Evolutionary conservation across 2,113 vertebrate genomes (phyloP), one percentile per base, ranked within the genome.

Genomic region (Microtus montanus): DNA sequence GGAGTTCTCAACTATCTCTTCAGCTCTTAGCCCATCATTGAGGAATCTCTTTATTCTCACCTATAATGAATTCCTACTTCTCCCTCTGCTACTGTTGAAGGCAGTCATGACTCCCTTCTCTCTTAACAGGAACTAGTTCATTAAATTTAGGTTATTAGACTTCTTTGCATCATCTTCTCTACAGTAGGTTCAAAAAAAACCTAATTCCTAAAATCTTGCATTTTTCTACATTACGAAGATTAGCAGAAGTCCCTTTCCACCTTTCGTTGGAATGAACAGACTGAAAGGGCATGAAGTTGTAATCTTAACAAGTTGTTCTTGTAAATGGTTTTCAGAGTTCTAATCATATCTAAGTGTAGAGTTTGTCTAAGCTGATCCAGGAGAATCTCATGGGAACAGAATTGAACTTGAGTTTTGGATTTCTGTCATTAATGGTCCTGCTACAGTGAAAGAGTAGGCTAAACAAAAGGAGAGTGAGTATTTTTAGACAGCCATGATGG

Each of bases 371-470:
- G 0, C 52, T 75, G 85, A 93, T 79, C 38, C 24, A 90, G 24
- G 4, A 88, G 15, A 73, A 79, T 84, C 20, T 74, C 73, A 87
- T 64, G 14, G 74, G n/a, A 90, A n/a, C 73, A 74, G 33, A 94
- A 74, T 70, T 77, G 70, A 89, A 89, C 33, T 89, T 90, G 49
- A 80, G 41, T 71, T 80, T 92, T 28, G 28, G 26, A 84, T 84
- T 64, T 83, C 15, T 64, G 30, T 75, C 13, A 28, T 41, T 71
- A 44, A 14, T 64, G 49, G 41, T 5, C 80, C 79, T n/a, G 5
- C 8, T 88, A 93, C 10, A 22, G 6, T 66, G n/a, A 85, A 61
- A 35, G 6, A 89, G 33, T 35, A n/a, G 83, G 10, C 68, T 41
- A 63, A 64, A 35, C 17, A 14, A 92, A 68, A 35, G 44, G 24